A percentile compares a stretch with the other conserved stretches of the same genome.
These are phyloP conservation scores for Cryptocheilus praepositus DNA, from an alignment of 2,888 invertebrate genomes.

Conservation along the genomic window DNA sequence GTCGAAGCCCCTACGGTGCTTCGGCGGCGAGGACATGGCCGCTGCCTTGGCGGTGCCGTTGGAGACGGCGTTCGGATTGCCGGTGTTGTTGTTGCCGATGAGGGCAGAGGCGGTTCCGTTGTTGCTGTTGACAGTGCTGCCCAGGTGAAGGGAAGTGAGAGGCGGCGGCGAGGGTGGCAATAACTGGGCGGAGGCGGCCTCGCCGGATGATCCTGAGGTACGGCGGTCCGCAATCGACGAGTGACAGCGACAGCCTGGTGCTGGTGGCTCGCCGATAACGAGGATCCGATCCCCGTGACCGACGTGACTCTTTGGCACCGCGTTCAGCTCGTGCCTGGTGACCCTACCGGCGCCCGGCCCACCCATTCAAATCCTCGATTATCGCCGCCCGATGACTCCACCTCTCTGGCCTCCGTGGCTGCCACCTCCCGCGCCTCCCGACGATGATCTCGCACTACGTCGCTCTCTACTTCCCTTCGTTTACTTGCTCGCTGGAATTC, in stretches of 20 bases:
- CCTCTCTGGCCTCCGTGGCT: conserved; percentile 50
- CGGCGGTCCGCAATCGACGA: conserved; percentile 14
- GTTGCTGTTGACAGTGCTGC: conserved; percentile 49
- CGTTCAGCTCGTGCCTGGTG: conserved; percentile 72
- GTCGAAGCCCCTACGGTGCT: conserved; percentile 70
- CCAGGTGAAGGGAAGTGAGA: conserved; percentile 51
- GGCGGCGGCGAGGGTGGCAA: conserved; percentile 37
- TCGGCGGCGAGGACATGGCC: conserved; percentile 68
- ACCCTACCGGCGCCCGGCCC: conserved; percentile 70
- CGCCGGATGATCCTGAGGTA: conserved; percentile 34
- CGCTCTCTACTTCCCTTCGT: background rate
- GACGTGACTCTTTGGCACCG: conserved; percentile 68
- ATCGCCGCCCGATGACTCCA: conserved; percentile 64
- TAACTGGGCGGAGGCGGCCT: conserved; percentile 21
- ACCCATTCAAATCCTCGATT: conserved; percentile 72
- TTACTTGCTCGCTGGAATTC: background rate
- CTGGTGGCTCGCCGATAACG: conserved; percentile 66
- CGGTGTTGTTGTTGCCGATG: conserved; percentile 35
- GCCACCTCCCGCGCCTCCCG: too few relatives aligned
- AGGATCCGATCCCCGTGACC: conserved; percentile 68
- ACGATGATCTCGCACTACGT: too few relatives aligned
- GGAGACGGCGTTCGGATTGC: conserved; percentile 45
- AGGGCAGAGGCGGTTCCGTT: conserved; percentile 33
- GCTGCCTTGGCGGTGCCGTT: conserved; percentile 58
- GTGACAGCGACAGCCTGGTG: conserved; percentile 61